Conservation (phyloP, 2,797 vertebrate species). For the Gymnoscopelus microlampas region DNA sequence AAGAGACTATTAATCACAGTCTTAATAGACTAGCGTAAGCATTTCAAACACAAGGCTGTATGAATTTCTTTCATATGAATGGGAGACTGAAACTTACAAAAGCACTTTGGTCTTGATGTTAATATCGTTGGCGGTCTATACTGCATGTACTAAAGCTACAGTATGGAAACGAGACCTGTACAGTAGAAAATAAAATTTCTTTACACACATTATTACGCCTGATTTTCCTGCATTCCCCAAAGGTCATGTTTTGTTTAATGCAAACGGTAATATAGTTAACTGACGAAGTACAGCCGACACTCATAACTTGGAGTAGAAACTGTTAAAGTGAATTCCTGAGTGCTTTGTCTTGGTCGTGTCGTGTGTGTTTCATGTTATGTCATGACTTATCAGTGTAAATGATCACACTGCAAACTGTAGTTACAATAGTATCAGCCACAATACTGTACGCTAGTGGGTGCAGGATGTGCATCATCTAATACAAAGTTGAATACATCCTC, state of each 20-base stretch:
- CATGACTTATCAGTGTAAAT: not conserved
- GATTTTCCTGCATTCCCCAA: slow-evolving; percentile 27
- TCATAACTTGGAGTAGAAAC: not conserved
- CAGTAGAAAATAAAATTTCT: slow-evolving; percentile 66
- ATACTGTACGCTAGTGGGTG: not conserved
- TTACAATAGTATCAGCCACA: not conserved
- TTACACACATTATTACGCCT: slow-evolving; percentile 22
- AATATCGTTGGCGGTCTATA: slow-evolving; percentile 34
- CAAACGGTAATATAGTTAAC: not conserved
- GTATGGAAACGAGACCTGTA: slow-evolving; percentile 50
- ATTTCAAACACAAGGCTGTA: slow-evolving; percentile 51
- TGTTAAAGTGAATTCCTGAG: not conserved
- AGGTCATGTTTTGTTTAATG: not conserved
- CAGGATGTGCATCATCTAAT: not conserved
- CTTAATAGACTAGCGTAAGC: slow-evolving; percentile 29
- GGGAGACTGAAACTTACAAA: slow-evolving; percentile 45
- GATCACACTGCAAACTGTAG: not conserved
- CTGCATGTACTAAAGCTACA: slow-evolving; percentile 48
- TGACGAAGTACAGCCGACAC: not conserved
- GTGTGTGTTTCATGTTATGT: not conserved
- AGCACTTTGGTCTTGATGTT: slow-evolving; percentile 66
- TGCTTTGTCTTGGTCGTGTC: no score
- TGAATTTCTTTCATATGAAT: slow-evolving; percentile 28
- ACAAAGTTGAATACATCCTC: not conserved
- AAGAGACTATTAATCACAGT: slow-evolving; percentile 28